phyloP scores from a whole-genome alignment of 2,797 vertebrate species.

The Karalla daura region DNA sequence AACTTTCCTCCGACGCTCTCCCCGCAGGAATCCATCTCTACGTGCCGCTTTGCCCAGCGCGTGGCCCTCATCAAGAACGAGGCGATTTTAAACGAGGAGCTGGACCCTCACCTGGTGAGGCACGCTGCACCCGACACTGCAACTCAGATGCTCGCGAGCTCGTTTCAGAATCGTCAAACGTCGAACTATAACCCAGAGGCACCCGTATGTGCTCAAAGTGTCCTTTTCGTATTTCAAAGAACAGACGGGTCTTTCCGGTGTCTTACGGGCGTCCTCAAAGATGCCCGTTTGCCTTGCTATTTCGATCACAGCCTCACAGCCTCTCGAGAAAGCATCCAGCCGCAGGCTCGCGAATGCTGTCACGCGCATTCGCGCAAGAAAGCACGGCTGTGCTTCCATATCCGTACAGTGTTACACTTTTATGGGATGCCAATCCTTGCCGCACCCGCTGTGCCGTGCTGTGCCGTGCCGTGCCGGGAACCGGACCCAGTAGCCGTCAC shows the following conservation, averaged over 20 bases:
- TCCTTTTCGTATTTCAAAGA: constrained; percentile 36
- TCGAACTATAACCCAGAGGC: constrained; percentile 41
- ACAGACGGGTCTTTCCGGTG: constrained; percentile 51
- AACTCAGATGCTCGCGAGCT: constrained; percentile 20
- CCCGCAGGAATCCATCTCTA: constrained; percentile 95
- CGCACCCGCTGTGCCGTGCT: constrained; percentile 26
- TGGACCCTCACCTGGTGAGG: constrained; percentile 93
- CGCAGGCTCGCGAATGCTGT: constrained; percentile 14
- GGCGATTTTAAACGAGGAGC: constrained; percentile 93
- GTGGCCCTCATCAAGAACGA: constrained; percentile 97
- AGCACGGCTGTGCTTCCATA: neutral
- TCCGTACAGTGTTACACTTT: neutral
- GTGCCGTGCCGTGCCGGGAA: constrained; percentile 22
- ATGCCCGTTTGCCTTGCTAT: constrained; percentile 42
- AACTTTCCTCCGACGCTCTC: neutral
- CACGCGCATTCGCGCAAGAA: neutral
- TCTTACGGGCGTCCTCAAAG: constrained; percentile 19
- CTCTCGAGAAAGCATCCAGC: constrained; percentile 44
- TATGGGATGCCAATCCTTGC: constrained; percentile 9
- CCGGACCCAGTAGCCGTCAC: constrained; percentile 23
- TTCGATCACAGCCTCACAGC: constrained; percentile 46
- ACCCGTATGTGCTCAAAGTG: constrained; percentile 44
- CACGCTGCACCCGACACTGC: constrained; percentile 19
- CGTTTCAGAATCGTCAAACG: no score
- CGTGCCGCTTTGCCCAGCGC: constrained; percentile 95